A percentile compares a stretch with the other conserved stretches of the same genome.
These are phyloP conservation scores for Microtus montanus DNA, from an alignment of 2,113 vertebrate genomes.

Conservation along the genomic window DNA sequence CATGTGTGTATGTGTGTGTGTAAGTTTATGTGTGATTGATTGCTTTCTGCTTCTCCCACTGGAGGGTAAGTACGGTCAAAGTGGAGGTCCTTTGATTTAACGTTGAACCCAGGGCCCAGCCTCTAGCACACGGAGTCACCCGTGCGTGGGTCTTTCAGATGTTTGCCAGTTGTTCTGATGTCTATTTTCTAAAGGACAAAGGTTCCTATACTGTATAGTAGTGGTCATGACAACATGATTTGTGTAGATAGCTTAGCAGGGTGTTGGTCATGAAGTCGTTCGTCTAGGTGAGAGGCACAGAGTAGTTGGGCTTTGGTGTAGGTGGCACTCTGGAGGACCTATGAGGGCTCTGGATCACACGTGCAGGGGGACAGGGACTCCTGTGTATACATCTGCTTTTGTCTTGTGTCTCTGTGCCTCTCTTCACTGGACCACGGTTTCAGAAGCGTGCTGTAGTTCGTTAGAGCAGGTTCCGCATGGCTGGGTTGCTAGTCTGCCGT, in stretches of 20 bases:
- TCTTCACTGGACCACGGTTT: not conserved
- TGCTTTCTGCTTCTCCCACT: not conserved
- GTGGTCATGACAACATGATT: not conserved
- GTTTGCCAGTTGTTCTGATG: not conserved
- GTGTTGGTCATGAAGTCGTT: not conserved
- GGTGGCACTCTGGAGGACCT: not conserved
- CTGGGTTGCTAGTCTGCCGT: not conserved
- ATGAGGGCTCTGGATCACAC: not conserved
- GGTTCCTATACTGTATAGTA: not conserved
- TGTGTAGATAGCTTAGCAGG: not conserved
- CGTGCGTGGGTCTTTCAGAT: not conserved
- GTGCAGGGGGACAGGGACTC: not conserved
- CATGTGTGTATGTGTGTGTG: not conserved
- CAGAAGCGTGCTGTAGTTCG: not conserved
- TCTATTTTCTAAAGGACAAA: not conserved
- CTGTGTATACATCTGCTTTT: not conserved
- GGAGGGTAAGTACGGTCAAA: not conserved
- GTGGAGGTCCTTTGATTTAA: not conserved
- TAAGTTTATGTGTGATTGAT: not conserved
- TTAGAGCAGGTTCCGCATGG: slow-evolving; percentile 9
- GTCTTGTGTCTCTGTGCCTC: slow-evolving; percentile 46
- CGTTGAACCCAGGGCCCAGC: not conserved
- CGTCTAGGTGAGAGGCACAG: not conserved
- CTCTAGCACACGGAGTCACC: not conserved
- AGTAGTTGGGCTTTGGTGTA: not conserved